Evolutionary conservation across 2,113 vertebrate species (phyloP).

Genomic region (Struthio camelus): DNA sequence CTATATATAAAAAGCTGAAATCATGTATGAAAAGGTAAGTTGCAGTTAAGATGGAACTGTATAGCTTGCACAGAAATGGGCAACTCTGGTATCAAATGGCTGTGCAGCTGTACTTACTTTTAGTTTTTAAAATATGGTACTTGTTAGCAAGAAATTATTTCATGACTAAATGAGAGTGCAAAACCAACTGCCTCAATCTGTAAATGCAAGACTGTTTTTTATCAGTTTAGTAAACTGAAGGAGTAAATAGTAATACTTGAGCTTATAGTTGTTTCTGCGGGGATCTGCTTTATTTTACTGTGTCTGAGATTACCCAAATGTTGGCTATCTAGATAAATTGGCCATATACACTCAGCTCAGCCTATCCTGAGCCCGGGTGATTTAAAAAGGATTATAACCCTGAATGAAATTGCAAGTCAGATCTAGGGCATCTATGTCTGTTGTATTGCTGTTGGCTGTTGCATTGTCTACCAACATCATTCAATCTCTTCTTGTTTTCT

Average conservation of each 20-base stretch:
- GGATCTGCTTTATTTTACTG: background rate
- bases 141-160: background rate
- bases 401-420: constrained; percentile 22
- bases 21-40: background rate
- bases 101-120: background rate
- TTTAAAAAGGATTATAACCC: constrained; percentile 11
- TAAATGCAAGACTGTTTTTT: background rate
- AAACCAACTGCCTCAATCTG: background rate
- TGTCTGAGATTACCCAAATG: rapidly evolving
- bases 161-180: background rate
- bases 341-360: background rate
- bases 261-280: background rate
- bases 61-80: background rate
- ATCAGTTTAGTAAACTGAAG: background rate
- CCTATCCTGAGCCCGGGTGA: background rate
- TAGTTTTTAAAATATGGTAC: background rate
- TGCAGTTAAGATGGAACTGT: background rate
- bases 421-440: constrained; percentile 26
- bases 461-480: background rate
- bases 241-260: background rate
- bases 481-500: background rate
- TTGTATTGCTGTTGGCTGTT: background rate
- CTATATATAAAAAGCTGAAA: background rate
- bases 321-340: background rate
- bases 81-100: background rate